Evolutionary conservation across 2,113 vertebrate species (phyloP), one percentile per base, ranked within the genome.

Genomic region (Oceanodroma tethys): DNA sequence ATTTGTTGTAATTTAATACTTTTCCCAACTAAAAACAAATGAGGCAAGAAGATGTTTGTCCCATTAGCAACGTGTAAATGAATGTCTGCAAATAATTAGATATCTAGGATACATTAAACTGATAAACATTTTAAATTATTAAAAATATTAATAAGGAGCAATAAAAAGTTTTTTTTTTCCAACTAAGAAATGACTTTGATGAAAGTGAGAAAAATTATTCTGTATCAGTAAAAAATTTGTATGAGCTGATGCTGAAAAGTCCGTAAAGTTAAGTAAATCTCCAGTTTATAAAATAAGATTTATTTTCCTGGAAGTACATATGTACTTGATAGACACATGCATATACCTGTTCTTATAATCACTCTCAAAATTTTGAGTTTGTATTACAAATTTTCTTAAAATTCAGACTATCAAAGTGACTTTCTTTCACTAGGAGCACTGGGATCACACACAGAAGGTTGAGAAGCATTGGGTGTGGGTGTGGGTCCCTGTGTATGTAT

Each of bases 41-140:
- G 47, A 93, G 58, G 11, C 56, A 58, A 68, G 85, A 42, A 7
- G 81, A 78, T 73, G 29, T 88, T 88, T 95, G 81, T 93, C 73
- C 81, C 86, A 74, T 96, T 95, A 96, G 56, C 43, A 62, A 85
- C 25, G 48, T 70, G 73, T 78, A 95, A 96, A 47, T 78, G 91
- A 86, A 92, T 36, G 59, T 56, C 87, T 94, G 70, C 43, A 80
- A 96, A 75, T 90, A 87, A 86, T 91, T 86, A 75, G 74, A 58
- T 95, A 90, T 82, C 66, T 93, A 93, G 79, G 67, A 95, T 73
- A 68, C 25, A 79, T 72, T 85, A 87, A 94, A 65, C 43, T 65
- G 78, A 74, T 72, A 95, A 95, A 93, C 78, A 96, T 73, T 80
- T 94, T 94, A 47, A 96, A 95, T 96, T 90, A 94, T 95, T 93